Base-by-base conservation (phyloP, 2,888 invertebrate species). In the Catocala nupta region DNA sequence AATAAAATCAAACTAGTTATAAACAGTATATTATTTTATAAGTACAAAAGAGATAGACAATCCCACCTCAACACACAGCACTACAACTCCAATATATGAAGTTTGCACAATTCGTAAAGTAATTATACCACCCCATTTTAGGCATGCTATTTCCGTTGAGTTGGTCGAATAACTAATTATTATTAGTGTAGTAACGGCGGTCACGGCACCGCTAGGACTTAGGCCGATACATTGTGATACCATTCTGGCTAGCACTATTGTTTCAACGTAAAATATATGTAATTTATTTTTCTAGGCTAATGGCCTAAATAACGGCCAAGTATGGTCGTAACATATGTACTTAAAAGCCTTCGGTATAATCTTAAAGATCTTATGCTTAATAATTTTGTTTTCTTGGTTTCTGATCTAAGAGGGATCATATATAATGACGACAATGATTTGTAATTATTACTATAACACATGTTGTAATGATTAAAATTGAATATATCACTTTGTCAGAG, bases 121-220 rank as follows among this genome's bases (percentile, higher is more conserved):
- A 70, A 70, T 63, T 65, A 60, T 42, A 58, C 55, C 56, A 74
- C 62, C 62, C 65, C 50, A 71, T 72, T 76, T 65, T 52, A 67
- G 66, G 64, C 70, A 67, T 72, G 68, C 66, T 68, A 68, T 72
- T 62, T 65, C 58, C 62, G 65, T 66, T 44, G 45, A 64, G 60
- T 69, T 61, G 49, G 59, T 55, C 50, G 58, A 68, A 67, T 65
- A 62, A 61, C 61, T 62, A 70, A 74, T 74, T 74, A 61, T 60
- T 70, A 71, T 76, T 76, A 60, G 59, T 62, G 65, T 61, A 65
- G 59, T 70, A 72, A 77, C 72, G 16, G 59, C 44, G 59, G 70
- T 68, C 70, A 72, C 65, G 68, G 55, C 58, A 74, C 13, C 43
- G 64, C 36, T 47, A n/a, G 12, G 47, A 64, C 53, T 65, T 59